Conservation (phyloP, 1,140 invertebrate species). For the Drosophila teissieri region DNA sequence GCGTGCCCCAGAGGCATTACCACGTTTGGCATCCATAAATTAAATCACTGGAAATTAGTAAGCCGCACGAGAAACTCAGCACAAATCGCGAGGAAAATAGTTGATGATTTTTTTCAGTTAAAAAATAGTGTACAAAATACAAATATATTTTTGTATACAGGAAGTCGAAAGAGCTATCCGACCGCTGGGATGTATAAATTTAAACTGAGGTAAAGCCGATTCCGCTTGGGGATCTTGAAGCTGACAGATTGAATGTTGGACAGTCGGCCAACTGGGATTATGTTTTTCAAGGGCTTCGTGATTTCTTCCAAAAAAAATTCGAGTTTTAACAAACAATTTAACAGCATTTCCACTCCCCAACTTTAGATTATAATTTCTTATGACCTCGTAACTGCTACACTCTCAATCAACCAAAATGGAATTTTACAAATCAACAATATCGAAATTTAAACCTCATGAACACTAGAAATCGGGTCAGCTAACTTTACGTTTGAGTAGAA, state of each 20-base stretch:
- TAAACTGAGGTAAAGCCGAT: slow-evolving; percentile 36
- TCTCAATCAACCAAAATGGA: not conserved
- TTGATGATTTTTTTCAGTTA: slow-evolving; percentile 19
- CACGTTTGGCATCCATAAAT: slow-evolving; percentile 68
- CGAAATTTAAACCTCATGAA: not conserved
- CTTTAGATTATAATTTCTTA: too few relatives aligned
- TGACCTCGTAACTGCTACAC: not conserved
- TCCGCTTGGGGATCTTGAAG: not conserved
- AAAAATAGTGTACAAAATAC: slow-evolving; percentile 34
- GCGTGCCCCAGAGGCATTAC: slow-evolving; percentile 52
- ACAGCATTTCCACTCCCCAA: too few relatives aligned
- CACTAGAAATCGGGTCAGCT: not conserved
- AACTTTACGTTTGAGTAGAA: not conserved
- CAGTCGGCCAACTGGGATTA: slow-evolving; percentile 12
- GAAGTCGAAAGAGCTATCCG: slow-evolving; percentile 38
- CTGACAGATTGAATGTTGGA: not conserved
- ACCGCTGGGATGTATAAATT: slow-evolving; percentile 49
- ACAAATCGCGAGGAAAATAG: slow-evolving; percentile 34
- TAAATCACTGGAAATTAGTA: slow-evolving; percentile 50
- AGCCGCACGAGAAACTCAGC: slow-evolving; percentile 49
- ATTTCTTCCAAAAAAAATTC: not conserved
- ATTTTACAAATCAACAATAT: not conserved
- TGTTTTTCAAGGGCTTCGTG: not conserved
- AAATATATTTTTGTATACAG: slow-evolving; percentile 32
- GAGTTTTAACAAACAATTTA: too few relatives aligned